A percentile compares a stretch with the other conserved stretches of the same genome.
Evolutionary conservation across 2,888 invertebrate genomes (phyloP).

Genomic region (Imbricaverruca yamaguchii): DNA sequence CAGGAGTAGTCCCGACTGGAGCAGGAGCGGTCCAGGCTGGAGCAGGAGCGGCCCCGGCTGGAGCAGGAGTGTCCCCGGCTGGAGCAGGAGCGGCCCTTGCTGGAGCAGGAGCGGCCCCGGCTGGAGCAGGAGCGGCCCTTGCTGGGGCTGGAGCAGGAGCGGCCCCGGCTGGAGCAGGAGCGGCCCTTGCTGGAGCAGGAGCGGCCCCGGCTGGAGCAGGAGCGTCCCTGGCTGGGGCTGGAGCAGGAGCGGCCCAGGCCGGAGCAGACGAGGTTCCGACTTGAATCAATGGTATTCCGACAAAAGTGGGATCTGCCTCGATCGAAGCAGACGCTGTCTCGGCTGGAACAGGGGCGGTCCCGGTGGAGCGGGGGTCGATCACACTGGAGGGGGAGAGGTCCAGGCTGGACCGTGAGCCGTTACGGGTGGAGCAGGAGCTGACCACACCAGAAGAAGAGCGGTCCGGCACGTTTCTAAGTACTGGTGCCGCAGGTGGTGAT

Average conservation of each 20-base stretch:
- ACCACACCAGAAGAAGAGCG: no score
- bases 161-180: no score
- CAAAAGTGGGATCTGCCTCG: no score
- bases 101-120: no score
- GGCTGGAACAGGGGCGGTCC: no score
- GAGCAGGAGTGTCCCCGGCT: background rate
- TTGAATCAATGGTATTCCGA: no score
- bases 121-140: background rate
- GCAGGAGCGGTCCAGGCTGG: no score
- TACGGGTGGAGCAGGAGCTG: background rate
- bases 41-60: background rate
- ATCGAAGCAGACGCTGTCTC: no score
- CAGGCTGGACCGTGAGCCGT: background rate
- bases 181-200: background rate
- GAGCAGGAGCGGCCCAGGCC: no score
- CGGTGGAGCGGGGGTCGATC: no score
- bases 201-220: background rate
- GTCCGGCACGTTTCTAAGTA: conserved; percentile 35
- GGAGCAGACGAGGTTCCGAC: no score
- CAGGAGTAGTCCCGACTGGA: background rate
- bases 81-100: background rate
- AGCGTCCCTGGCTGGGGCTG: background rate
- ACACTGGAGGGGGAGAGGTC: no score
- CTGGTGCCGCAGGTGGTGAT: conserved; percentile 40
- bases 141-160: background rate